These are phyloP conservation scores for Xestia sexstrigata DNA, from an alignment of 2,888 invertebrate species.

Conservation along the genomic window DNA sequence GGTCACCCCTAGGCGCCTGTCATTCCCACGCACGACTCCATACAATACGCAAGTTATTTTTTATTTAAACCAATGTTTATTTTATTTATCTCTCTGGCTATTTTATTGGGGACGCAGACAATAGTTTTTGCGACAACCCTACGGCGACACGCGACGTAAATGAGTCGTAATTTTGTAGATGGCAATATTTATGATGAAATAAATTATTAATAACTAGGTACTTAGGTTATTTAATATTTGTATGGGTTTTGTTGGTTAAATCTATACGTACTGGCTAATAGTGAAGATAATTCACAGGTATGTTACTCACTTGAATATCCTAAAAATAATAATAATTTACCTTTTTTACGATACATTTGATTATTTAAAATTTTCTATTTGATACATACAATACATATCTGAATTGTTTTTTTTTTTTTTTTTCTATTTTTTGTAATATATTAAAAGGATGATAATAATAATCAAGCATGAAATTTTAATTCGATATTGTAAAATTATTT, in stretches of 20 bases:
- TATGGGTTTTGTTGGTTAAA: neutral
- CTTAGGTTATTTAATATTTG: conserved; percentile 28
- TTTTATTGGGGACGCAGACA: conserved; percentile 69
- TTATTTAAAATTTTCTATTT: too few species aligned
- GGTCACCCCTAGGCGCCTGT: conserved; percentile 69
- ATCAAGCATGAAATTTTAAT: too few species aligned
- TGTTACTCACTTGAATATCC: too few species aligned
- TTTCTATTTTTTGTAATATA: too few species aligned
- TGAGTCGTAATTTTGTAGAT: conserved; percentile 61
- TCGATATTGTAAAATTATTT: too few species aligned
- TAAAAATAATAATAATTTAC: too few species aligned
- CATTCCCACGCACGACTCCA: conserved; percentile 75
- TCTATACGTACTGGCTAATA: neutral
- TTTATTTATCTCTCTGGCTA: conserved; percentile 74
- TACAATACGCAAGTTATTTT: conserved; percentile 73
- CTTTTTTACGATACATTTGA: too few species aligned
- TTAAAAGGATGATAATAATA: too few species aligned
- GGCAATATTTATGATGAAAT: conserved; percentile 57
- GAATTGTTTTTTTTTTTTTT: too few species aligned
- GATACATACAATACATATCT: too few species aligned
- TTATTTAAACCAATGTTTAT: conserved; percentile 78
- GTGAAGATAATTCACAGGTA: neutral
- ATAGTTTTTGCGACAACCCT: conserved; percentile 69
- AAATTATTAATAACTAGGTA: conserved; percentile 45
- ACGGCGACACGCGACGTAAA: conserved; percentile 72